Base-by-base conservation (phyloP, 2,113 vertebrate genomes). In the Lynx canadensis region DNA sequence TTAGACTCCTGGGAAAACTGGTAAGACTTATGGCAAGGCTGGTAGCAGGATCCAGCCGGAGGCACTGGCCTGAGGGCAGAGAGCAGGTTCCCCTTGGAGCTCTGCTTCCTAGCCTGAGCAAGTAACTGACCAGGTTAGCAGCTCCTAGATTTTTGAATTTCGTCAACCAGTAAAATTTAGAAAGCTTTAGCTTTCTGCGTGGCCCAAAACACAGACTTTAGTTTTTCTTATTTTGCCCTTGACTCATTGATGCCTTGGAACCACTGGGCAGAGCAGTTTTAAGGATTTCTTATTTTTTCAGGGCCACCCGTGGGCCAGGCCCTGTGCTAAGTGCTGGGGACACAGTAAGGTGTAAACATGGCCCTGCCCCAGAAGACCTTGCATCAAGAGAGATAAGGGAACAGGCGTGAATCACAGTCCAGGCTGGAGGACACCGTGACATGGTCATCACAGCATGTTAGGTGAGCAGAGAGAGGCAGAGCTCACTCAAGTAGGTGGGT, bases 371-470 rank as follows among this genome's bases (percentile, higher is more conserved):
- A 36, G 50, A 41, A 74, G 50, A 27, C 60, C 41, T 55, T 23
- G 4, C 8, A 1, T n/a, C 9, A 29, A 41, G 82, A 50, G 69
- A 88, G 50, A 9, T 0, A 9, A 5, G 23, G 3, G 27, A 29
- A 63, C 36, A 60, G 19, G n/a, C 1, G 0, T 41, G 1, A 12
- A 12, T 81, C 27, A 5, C 7, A 2, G 10, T 36, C 27, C 45
- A 12, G 13, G 6, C 25, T 2, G 18, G 38, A 0, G 2, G 23
- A 16, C 23, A 0, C 0, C 0, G 0, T 11, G 18, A 3, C 12
- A 0, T 0, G 1, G n/a, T 15, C 2, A 21, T 8, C 11, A 18
- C 3, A 3, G 38, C 2, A 0, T 13, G 29, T 19, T 18, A 63
- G n/a, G 60, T 31, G n/a, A 79, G 25, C 31, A 38, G 18, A 36